Evolutionary conservation across 2,888 invertebrate genomes (phyloP).

Genomic region (Apotomis betuletana): DNA sequence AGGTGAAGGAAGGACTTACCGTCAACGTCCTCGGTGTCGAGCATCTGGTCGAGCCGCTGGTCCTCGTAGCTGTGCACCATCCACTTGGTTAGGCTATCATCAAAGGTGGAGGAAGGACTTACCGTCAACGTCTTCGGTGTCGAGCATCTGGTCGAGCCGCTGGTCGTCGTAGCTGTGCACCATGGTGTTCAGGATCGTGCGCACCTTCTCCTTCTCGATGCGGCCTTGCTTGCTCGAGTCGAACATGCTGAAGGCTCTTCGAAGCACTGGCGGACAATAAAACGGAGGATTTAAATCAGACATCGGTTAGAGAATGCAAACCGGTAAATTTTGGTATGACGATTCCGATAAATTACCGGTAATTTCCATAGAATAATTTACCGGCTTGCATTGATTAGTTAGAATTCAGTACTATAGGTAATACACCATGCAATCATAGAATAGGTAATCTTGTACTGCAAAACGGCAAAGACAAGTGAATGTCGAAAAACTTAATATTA

Average conservation of each 20-base stretch:
- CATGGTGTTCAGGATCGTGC: constrained; percentile 91
- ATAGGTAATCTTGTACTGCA: too few relatives aligned
- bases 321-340: too few relatives aligned
- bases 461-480: too few relatives aligned
- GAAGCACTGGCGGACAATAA: constrained; percentile 84
- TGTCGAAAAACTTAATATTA: too few relatives aligned
- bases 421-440: too few relatives aligned
- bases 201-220: constrained; percentile 91
- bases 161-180: constrained; percentile 91
- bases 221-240: constrained; percentile 90
- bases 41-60: constrained; percentile 88
- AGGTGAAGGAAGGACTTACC: neutral
- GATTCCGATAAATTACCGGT: too few relatives aligned
- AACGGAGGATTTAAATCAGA: too few relatives aligned
- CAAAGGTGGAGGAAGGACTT: constrained; percentile 43
- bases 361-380: too few relatives aligned
- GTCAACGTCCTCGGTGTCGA: constrained; percentile 87
- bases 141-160: constrained; percentile 89
- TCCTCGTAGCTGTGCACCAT: constrained; percentile 92
- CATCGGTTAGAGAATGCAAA: too few relatives aligned
- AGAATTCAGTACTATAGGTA: too few relatives aligned
- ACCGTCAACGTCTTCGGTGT: constrained; percentile 92
- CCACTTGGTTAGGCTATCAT: too few relatives aligned
- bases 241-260: constrained; percentile 93
- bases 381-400: too few relatives aligned